Evolutionary conservation across 2,888 invertebrate genomes (phyloP), one percentile per base, ranked within the genome.

Genomic region (Euplexia lucipara): DNA sequence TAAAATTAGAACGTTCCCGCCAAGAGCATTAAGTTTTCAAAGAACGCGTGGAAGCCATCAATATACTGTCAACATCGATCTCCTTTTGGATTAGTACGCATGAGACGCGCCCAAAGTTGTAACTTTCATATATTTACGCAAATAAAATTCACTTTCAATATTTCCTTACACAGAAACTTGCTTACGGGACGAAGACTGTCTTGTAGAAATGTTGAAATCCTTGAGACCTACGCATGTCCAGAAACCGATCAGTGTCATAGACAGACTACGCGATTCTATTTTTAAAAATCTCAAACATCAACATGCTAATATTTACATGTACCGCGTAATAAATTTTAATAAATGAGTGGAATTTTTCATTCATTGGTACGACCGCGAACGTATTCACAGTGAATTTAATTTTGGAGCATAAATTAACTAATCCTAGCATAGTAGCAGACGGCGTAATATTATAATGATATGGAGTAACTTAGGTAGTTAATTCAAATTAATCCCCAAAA

Each of bases 391-490:
- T 68, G 69, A 79, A 82, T 79, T 65, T 54, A 74, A 81, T 78
- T 63, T 65, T 78, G 66, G 62, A 75, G 75, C 75, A 87, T 87
- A 83, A 82, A 85, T 87, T 83, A 86, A 77, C 71, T 70, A 82
- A 77, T 79, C 83, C 75, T 72, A 78, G 80, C 82, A 74, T 83
- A 80, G 80, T 81, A 81, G 67, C 81, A 82, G 73, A 81, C 82
- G 76, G 70, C 68, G 75, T 71, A 74, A 78, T 77, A 75, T 80
- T 75, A 79, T 78, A 57, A 78, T 62, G 57, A 47, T 49, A 45
- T 58, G 42, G 47, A 63, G 62, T 75, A 66, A 63, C 61, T 77
- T 57, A 57, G 41, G 56, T 72, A 77, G 52, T 78, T 78, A 82
- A 86, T 81, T 82, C 78, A 73, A 82, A 85, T 83, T 72, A 79